These are phyloP conservation scores for Dusona sp. DNA, from an alignment of 2,888 invertebrate species.

Conservation along the genomic window DNA sequence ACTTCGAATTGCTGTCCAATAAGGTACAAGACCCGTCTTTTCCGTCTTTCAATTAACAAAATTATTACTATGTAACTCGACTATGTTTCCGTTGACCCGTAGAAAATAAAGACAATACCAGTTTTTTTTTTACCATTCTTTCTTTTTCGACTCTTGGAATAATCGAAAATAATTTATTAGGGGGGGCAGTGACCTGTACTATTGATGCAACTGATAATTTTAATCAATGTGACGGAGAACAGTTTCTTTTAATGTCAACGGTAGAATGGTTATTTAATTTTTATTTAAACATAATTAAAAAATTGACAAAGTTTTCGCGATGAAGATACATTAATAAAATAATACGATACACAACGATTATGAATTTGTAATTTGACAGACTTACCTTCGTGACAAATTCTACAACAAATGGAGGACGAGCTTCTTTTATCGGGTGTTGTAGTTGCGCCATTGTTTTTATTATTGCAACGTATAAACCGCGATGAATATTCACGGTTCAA, in stretches of 20 bases:
- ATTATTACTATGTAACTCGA: constrained; percentile 11
- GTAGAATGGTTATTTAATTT: not conserved
- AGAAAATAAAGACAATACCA: not conserved
- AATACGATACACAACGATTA: not conserved
- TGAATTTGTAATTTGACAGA: not conserved
- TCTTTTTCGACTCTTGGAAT: not conserved
- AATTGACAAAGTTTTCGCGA: not conserved
- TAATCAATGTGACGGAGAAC: not conserved
- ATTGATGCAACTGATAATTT: not conserved
- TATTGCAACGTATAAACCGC: constrained; percentile 25
- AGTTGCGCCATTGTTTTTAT: constrained; percentile 32
- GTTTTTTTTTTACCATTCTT: not conserved
- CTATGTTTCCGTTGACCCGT: not conserved
- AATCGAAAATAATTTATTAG: not conserved
- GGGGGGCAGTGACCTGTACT: not conserved
- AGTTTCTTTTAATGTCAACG: not conserved
- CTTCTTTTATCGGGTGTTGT: constrained; percentile 70
- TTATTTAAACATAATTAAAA: not conserved
- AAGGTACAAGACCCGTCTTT: not conserved
- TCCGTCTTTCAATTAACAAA: constrained; percentile 18
- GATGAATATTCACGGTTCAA: constrained; percentile 37
- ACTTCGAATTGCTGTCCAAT: not conserved
- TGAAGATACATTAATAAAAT: not conserved
- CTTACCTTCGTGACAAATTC: constrained; percentile 86
- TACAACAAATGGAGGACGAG: constrained; percentile 78